Evolutionary conservation across 2,797 vertebrate genomes (phyloP), one percentile per base, ranked within the genome.

Genomic region (Brachymystax lenok): DNA sequence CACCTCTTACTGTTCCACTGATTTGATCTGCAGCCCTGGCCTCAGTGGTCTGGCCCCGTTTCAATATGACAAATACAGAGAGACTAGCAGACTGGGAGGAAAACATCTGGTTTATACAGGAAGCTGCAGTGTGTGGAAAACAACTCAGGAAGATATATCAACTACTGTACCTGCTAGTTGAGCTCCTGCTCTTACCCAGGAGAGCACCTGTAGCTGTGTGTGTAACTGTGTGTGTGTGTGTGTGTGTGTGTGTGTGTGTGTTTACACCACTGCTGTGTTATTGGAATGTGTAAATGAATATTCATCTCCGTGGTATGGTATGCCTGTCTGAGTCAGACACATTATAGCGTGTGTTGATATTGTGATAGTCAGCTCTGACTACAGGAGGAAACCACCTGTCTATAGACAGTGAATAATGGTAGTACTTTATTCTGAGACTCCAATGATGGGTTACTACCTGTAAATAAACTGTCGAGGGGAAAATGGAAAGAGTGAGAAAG

Each of bases 61-160:
- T 50, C 35, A 46, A n/a, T n/a, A n/a, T 14, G 12, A 6, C 21
- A 74, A 27, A 82, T 30, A 78, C 75, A 87, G 77, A 67, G 64
- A 68, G 27, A 63, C 24, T 8, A 66, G 16, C 27, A 35, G 21
- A 75, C 51, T 28, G 17, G 33, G 50, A 6, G 10, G 12, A 46
- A 54, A 75, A 75, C 64, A 69, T 68, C 74, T 75, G 74, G 3
- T 40, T 8, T 51, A 21, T 51, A 33, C 72, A 86, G 82, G 81
- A 24, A 28, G 40, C 78, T 77, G 24, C 73, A 73, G 71, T 56
- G 56, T 64, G 59, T 54, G 74, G 71, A 33, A 50, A 68, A 61
- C 66, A n/a, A 64, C 30, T 68, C 71, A 1, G 56, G 8, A 1
- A 56, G 17, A n/a, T 56, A n/a, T 56, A 14, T 56, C n/a, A 56